These are phyloP conservation scores for Lithophane ornitopus DNA, from an alignment of 2,888 invertebrate genomes.

Conservation along the genomic window DNA sequence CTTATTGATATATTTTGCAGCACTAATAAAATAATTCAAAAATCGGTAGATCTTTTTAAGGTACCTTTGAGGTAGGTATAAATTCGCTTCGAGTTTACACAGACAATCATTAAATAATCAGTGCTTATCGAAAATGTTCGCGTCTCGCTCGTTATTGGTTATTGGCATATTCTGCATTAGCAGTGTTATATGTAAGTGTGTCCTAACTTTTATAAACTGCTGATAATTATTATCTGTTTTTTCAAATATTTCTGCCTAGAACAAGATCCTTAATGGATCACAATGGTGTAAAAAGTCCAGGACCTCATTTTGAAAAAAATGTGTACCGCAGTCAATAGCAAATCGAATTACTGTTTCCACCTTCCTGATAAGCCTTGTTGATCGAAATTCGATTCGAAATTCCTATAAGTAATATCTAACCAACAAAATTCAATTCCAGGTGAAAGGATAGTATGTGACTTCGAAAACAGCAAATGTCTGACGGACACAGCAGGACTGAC, in stretches of 20 bases:
- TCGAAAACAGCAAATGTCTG: conserved; percentile 61
- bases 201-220: no score
- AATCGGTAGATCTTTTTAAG: conserved; percentile 7
- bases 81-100: not conserved
- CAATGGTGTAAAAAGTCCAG: no score
- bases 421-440: conserved; percentile 32
- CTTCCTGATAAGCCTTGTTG: not conserved
- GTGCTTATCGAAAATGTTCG: conserved; percentile 23
- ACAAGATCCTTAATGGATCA: no score
- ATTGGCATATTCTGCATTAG: conserved; percentile 31
- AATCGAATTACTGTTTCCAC: not conserved
- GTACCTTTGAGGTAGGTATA: conserved; percentile 17
- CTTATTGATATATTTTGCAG: conserved; percentile 5
- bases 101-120: conserved; percentile 16
- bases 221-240: no score
- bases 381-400: no score
- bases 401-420: not conserved
- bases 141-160: not conserved
- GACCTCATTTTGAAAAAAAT: not conserved
- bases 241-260: no score
- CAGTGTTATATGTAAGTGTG: conserved; percentile 34
- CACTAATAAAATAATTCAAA: not conserved
- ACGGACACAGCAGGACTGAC: conserved; percentile 17
- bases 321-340: not conserved
- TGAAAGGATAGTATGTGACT: conserved; percentile 60